Evolutionary conservation across 64 coral and sea anemone species (phyloP).

Genomic region (Stichodactyla helianthus): DNA sequence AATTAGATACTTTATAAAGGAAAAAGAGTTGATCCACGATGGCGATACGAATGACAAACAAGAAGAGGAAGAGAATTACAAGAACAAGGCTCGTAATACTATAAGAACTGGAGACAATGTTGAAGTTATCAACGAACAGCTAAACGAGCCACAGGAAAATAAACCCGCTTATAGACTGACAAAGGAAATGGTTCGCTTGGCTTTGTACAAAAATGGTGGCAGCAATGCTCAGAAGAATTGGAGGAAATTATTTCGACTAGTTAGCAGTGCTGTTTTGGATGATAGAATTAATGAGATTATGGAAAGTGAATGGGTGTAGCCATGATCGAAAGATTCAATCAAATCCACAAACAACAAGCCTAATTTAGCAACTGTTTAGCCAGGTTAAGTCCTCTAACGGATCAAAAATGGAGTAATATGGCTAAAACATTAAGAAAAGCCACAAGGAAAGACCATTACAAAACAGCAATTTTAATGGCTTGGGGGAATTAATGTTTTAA

Average conservation of each 20-base stretch:
- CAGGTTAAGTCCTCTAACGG: neutral
- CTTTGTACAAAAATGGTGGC: neutral
- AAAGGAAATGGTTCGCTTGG: conserved; percentile 24
- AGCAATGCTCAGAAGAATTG: conserved; percentile 24
- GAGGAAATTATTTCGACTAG: conserved; percentile 9
- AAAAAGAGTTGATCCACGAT: neutral
- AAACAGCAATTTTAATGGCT: neutral
- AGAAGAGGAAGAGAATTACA: neutral
- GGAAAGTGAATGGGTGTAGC: conserved; percentile 28
- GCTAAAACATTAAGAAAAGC: neutral
- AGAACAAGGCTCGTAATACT: neutral
- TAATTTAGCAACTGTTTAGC: neutral
- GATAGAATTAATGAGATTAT: conserved; percentile 34
- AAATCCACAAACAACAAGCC: neutral
- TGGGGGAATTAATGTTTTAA: neutral
- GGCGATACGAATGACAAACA: neutral
- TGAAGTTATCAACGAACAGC: conserved; percentile 11
- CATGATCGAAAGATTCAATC: neutral
- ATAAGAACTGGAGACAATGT: neutral
- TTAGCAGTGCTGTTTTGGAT: conserved; percentile 20
- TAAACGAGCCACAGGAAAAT: neutral
- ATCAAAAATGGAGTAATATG: neutral
- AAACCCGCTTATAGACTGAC: neutral
- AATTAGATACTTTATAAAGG: conserved; percentile 60
- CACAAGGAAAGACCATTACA: neutral